Base-by-base conservation (phyloP, 2,888 invertebrate species). In the Drosophila atripex region DNA sequence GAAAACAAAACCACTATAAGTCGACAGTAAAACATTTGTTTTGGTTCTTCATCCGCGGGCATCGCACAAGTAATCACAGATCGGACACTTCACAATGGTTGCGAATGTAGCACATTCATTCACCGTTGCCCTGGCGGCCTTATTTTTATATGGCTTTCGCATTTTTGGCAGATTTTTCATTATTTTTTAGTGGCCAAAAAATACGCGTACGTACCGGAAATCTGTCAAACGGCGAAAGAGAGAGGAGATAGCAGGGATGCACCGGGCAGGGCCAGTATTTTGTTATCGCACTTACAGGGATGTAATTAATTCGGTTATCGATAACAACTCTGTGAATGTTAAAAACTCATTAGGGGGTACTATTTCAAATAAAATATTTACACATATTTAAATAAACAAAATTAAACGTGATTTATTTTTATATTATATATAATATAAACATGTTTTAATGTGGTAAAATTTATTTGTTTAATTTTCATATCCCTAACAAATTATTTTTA, bases 151-250 rank as follows among this genome's bases (percentile, higher is more conserved):
- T 45, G 47, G 63, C 32, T 35, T 68, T 25, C 4, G 45, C 47
- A 54, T 59, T 76, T 73, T 74, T 46, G 32, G 61, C 38, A 61
- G 74, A 80, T 79, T 78, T 80, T 73, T 51, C 4, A 41, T 57
- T 66, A 71, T 77, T 74, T 71, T 55, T 69, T 46, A 18, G 38
- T 52, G 66, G 54, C 76, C 59, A 59, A 57, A 77, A 89, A 89
- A 80, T 79, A 80, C 78, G 78, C 89, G 90, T 91, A 90, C 91
- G 76, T 90, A 91, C 91, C 91, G 91, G 91, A 91, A 90, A 91
- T 90, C 88, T 91, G 88, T 88, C 84, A 83, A 91, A 90, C 90
- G 89, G 90, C 90, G 90, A 91, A 91, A 91, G 91, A 91, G 86
- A 76, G 89, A 88, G 79, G 68, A 21, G 64, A 41, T 41, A 41